Evolutionary conservation across 92 coral and sea anemone species (phyloP).

Genomic region (Siderastrea radians): DNA sequence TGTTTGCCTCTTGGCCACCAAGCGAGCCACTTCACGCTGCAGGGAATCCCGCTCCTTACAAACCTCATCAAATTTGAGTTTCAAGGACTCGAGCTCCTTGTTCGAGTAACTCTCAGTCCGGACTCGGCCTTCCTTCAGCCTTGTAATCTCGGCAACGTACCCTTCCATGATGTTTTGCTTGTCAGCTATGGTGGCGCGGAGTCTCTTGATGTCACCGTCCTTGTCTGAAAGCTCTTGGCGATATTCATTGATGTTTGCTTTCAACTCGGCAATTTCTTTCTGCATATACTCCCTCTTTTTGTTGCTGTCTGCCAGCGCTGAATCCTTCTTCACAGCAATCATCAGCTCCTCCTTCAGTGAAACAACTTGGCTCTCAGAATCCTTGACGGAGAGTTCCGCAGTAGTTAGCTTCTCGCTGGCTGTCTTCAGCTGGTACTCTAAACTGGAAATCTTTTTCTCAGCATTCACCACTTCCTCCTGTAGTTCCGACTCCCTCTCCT

Average conservation of each 20-base stretch:
- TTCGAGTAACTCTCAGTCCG: not conserved
- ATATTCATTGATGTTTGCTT: constrained; percentile 33
- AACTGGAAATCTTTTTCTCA: constrained; percentile 43
- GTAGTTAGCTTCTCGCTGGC: constrained; percentile 44
- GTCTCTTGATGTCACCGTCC: constrained; percentile 46
- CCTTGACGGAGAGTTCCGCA: constrained; percentile 39
- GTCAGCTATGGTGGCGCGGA: constrained; percentile 47
- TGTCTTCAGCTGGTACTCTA: constrained; percentile 50
- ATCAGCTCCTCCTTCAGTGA: constrained; percentile 45
- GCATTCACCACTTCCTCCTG: constrained; percentile 51
- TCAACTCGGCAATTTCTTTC: constrained; percentile 25
- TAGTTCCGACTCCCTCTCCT: constrained; percentile 55
- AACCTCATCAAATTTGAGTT: constrained; percentile 47
- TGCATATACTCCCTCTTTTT: constrained; percentile 6
- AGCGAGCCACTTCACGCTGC: constrained; percentile 42
- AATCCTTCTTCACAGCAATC: constrained; percentile 30
- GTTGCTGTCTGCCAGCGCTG: constrained; percentile 17
- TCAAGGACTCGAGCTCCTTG: constrained; percentile 33
- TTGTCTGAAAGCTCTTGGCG: constrained; percentile 45
- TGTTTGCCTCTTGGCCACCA: constrained; percentile 27
- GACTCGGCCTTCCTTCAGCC: constrained; percentile 14
- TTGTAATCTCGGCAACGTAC: constrained; percentile 53
- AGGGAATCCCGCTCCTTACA: constrained; percentile 59
- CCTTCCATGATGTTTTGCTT: constrained; percentile 50
- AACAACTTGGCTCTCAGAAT: constrained; percentile 35